Conservation (phyloP, 2,113 vertebrate genomes). For the Mastomys natalensis region DNA sequence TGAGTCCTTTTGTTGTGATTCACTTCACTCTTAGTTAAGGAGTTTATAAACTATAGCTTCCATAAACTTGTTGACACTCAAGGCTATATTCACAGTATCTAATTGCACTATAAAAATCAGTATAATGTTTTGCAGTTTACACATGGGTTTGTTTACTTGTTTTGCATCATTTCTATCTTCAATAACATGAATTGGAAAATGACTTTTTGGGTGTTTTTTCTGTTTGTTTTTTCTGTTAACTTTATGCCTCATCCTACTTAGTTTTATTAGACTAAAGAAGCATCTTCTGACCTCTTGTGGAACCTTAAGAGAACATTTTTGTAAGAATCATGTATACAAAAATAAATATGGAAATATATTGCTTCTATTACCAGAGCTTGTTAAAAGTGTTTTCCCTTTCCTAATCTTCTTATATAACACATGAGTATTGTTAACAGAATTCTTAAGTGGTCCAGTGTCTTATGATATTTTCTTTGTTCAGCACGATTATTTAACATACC, state of each 20-base stretch:
- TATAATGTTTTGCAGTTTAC: constrained; percentile 79
- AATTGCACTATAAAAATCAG: constrained; percentile 77
- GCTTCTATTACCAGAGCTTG: background rate
- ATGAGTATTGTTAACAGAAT: background rate
- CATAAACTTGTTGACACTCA: constrained; percentile 68
- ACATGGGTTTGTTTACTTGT: constrained; percentile 47
- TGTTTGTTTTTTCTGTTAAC: constrained; percentile 65
- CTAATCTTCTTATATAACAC: background rate
- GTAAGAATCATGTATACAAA: background rate
- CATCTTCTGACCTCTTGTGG: constrained; percentile 57
- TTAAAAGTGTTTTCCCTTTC: background rate
- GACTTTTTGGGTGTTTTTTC: too few species aligned
- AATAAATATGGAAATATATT: background rate
- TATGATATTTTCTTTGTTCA: background rate
- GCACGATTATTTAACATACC: background rate
- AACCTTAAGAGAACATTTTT: constrained; percentile 22
- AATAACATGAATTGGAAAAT: constrained; percentile 57
- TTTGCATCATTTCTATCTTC: constrained; percentile 73
- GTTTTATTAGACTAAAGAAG: constrained; percentile 15
- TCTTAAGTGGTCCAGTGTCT: background rate
- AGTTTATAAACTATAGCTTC: constrained; percentile 69
- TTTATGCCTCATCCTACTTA: background rate
- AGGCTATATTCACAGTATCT: constrained; percentile 53
- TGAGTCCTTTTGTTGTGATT: constrained; percentile 77
- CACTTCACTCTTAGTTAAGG: constrained; percentile 76